A percentile compares a stretch with the other conserved stretches of the same genome.
Evolutionary conservation across 2,113 vertebrate genomes (phyloP).

Genomic region (Centropus bengalensis): DNA sequence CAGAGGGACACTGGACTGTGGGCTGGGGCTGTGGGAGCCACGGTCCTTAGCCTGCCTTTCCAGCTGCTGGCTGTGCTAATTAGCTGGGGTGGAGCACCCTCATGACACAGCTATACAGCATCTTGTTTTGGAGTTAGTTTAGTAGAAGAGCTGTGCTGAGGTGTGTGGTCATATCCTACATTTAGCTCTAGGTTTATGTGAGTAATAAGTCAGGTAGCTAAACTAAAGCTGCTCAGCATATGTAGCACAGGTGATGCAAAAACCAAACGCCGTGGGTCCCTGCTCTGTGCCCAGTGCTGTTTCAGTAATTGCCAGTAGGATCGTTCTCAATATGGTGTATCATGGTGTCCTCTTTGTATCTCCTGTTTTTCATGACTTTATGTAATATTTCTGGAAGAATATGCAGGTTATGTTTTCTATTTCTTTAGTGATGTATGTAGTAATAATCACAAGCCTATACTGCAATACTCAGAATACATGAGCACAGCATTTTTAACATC

Average conservation of each 20-base stretch:
- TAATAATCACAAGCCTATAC: not conserved
- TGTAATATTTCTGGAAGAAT: not conserved
- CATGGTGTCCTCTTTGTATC: not conserved
- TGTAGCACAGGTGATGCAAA: not conserved
- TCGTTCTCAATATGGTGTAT: not conserved
- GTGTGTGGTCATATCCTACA: constrained; percentile 21
- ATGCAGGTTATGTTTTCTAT: not conserved
- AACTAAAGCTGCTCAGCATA: not conserved
- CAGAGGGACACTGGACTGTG: not conserved
- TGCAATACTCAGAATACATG: not conserved
- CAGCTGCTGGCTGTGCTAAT: not conserved
- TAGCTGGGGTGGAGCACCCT: not conserved
- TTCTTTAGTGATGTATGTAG: not conserved
- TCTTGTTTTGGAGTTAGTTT: constrained; percentile 49
- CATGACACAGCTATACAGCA: constrained; percentile 23
- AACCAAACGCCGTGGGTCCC: not conserved
- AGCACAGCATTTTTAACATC: not conserved
- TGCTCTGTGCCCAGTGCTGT: accelerated
- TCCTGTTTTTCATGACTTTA: not conserved
- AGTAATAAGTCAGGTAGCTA: not conserved
- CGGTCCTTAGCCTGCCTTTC: not conserved
- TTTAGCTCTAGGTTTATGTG: constrained; percentile 6
- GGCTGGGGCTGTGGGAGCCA: not conserved
- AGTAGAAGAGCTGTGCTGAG: not conserved
- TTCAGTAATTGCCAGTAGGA: not conserved